Evolutionary conservation across 2,888 invertebrate genomes (phyloP).

Genomic region (Zaprionus bogoriensis): DNA sequence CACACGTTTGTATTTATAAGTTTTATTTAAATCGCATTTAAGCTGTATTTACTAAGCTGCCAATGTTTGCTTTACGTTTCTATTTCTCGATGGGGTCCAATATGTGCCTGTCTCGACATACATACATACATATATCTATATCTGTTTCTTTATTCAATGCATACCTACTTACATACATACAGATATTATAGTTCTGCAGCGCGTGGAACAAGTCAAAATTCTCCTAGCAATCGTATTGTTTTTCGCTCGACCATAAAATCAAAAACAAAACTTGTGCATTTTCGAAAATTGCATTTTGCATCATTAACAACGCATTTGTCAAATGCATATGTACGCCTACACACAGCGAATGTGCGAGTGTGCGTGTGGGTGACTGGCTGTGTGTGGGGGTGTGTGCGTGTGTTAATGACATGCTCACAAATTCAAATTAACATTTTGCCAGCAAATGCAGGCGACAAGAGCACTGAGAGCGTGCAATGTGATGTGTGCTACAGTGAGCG

Average conservation of each 20-base stretch:
- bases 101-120: background rate
- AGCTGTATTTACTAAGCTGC: conserved; percentile 22
- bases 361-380: conserved; percentile 21
- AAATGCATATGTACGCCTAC: conserved; percentile 58
- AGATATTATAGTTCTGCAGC: background rate
- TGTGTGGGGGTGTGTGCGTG: conserved; percentile 45
- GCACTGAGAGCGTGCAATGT: conserved; percentile 43
- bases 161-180: background rate
- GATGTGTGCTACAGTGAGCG: conserved; percentile 53
- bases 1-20: conserved; percentile 33
- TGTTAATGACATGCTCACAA: conserved; percentile 79
- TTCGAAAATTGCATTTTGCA: conserved; percentile 77
- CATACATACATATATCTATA: background rate
- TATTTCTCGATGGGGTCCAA: background rate
- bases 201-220: conserved; percentile 13
- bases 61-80: conserved; percentile 17
- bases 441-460: conserved; percentile 66
- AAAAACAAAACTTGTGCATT: conserved; percentile 66
- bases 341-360: conserved; percentile 22
- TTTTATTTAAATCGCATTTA: conserved; percentile 41
- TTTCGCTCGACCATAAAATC: conserved; percentile 37
- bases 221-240: conserved; percentile 12
- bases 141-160: background rate
- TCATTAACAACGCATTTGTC: conserved; percentile 78
- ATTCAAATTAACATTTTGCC: conserved; percentile 79